Conservation (phyloP, 1,140 invertebrate species). For the Ephestia elutella region DNA sequence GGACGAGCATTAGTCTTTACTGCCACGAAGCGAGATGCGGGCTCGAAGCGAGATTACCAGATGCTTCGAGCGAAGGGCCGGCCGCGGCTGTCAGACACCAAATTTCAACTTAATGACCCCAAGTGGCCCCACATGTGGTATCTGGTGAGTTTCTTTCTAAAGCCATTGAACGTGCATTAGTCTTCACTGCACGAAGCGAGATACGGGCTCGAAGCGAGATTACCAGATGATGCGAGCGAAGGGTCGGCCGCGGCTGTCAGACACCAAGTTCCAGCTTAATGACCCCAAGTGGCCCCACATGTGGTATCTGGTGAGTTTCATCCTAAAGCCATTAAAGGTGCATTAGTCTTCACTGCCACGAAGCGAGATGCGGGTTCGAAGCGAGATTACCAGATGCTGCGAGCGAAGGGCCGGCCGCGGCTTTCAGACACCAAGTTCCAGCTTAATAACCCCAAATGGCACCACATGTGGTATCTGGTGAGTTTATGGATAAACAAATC, state of each 20-base stretch:
- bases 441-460: conserved; percentile 89
- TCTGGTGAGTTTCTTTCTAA: conserved; percentile 83
- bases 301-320: conserved; percentile 90
- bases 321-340: conserved; percentile 23
- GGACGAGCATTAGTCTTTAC: conserved; percentile 53
- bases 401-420: conserved; percentile 76
- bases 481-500: conserved; percentile 64
- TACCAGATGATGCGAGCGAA: conserved; percentile 81
- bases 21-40: conserved; percentile 79
- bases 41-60: conserved; percentile 79
- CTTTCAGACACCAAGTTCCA: conserved; percentile 64
- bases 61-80: conserved; percentile 79
- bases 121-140: conserved; percentile 95
- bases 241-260: conserved; percentile 50
- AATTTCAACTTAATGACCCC: conserved; percentile 82
- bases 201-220: conserved; percentile 80
- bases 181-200: conserved; percentile 77
- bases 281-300: conserved; percentile 91
- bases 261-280: conserved; percentile 76
- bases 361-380: conserved; percentile 83
- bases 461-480: conserved; percentile 94
- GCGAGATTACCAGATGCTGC: conserved; percentile 77
- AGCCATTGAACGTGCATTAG: conserved; percentile 28
- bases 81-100: conserved; percentile 53
- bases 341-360: conserved; percentile 71